phyloP scores from a whole-genome alignment of 2,888 invertebrate genomes.

The Penaeus monodon region DNA sequence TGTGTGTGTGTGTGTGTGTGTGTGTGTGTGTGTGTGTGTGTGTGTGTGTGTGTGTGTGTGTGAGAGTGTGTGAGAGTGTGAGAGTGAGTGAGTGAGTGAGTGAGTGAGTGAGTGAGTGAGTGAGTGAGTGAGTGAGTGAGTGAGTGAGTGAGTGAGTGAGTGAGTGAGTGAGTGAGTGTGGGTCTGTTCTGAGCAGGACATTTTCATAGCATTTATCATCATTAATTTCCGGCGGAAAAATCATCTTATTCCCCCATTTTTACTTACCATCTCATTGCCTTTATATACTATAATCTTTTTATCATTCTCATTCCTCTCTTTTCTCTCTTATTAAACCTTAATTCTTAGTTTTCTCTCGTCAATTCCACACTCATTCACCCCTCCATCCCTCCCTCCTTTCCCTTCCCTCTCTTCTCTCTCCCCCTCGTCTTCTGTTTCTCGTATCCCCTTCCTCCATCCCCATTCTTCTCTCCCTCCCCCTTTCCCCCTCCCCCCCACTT shows the following conservation, averaged over 20 bases:
- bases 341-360: neutral
- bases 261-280: too few species aligned
- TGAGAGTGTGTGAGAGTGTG: constrained; percentile 4
- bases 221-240: too few species aligned
- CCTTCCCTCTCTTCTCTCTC: constrained; percentile 15
- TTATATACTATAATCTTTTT: neutral
- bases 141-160: neutral
- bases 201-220: too few species aligned
- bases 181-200: neutral
- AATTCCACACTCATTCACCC: neutral
- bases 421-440: constrained; percentile 19
- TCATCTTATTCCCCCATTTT: too few species aligned
- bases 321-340: neutral
- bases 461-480: neutral
- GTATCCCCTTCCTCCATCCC: neutral
- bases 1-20: neutral
- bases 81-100: neutral
- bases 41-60: neutral
- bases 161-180: neutral
- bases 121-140: neutral
- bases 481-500: neutral
- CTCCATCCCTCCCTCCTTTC: neutral
- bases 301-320: neutral
- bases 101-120: neutral
- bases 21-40: neutral